Percentiles rank a stretch among this genome's conserved stretches.
Conservation (phyloP, 2,888 invertebrate genomes). For the Diplolepis rosae region DNA sequence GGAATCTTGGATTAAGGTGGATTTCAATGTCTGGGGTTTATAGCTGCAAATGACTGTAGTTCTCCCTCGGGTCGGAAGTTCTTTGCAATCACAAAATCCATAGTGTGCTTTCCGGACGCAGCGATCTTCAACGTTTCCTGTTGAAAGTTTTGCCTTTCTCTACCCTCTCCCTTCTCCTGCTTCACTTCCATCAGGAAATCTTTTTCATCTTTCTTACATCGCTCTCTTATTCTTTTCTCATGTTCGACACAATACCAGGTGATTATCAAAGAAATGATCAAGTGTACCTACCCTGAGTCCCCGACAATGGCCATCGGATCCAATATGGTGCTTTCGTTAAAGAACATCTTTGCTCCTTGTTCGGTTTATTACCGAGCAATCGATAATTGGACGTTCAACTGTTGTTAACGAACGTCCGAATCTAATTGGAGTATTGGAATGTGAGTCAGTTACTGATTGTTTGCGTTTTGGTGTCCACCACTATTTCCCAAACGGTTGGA, state of each 20-base stretch:
- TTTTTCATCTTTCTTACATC: slow-evolving; percentile 32
- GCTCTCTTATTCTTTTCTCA: slow-evolving; percentile 34
- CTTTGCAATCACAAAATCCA: slow-evolving; percentile 26
- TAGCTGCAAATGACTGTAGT: slow-evolving; percentile 12
- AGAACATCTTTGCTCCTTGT: slow-evolving; percentile 57
- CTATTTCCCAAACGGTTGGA: slow-evolving; percentile 2
- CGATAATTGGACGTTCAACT: slow-evolving; percentile 30
- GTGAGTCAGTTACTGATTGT: slow-evolving; percentile 29
- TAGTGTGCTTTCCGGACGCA: slow-evolving; percentile 31
- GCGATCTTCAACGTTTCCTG: slow-evolving; percentile 37
- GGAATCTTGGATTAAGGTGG: slow-evolving; percentile 6
- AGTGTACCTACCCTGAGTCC: slow-evolving; percentile 62
- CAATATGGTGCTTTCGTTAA: slow-evolving; percentile 63
- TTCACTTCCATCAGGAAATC: slow-evolving; percentile 36
- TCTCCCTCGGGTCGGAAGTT: slow-evolving; percentile 18
- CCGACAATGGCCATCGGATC: slow-evolving; percentile 66
- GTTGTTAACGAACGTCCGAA: slow-evolving; percentile 31
- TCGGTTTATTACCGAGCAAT: slow-evolving; percentile 15
- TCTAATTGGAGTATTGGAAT: slow-evolving; percentile 35
- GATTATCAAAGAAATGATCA: slow-evolving; percentile 61
- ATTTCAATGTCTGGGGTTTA: background rate
- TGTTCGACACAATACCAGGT: slow-evolving; percentile 54
- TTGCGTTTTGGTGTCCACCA: slow-evolving; percentile 28
- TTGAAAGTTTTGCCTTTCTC: slow-evolving; percentile 38
- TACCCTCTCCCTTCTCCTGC: background rate